Conservation (phyloP, 2,113 vertebrate genomes). For the Myotis davidii region DNA sequence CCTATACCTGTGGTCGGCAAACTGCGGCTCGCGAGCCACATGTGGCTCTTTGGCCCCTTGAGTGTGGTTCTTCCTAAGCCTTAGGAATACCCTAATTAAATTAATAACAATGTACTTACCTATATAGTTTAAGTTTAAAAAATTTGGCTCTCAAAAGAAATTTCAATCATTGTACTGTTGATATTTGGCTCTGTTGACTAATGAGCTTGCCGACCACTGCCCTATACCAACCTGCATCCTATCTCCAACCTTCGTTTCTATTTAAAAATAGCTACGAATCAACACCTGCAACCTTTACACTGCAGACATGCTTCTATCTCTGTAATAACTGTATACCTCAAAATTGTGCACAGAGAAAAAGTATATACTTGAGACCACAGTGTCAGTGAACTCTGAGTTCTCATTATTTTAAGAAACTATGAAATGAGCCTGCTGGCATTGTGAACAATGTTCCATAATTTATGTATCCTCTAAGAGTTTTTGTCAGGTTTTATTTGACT, state of each 20-base stretch:
- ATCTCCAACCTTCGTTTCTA: background rate
- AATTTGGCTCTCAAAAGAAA: no score
- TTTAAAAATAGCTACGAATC: background rate
- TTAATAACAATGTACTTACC: no score
- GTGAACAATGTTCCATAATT: background rate
- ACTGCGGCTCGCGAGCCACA: no score
- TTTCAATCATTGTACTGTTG: no score
- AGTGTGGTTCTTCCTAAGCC: no score
- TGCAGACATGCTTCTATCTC: background rate
- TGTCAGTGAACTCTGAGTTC: background rate
- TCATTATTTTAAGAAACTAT: conserved; percentile 36
- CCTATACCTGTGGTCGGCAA: background rate
- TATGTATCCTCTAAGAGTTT: conserved; percentile 4
- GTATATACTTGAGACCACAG: background rate
- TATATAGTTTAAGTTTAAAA: no score
- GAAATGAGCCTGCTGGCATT: background rate
- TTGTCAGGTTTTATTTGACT: conserved; percentile 11
- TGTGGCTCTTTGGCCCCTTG: no score
- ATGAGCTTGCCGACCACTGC: no score
- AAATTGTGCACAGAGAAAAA: background rate
- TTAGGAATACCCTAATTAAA: no score
- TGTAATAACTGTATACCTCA: background rate
- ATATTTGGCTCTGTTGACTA: no score
- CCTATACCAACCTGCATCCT: background rate
- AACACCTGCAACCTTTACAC: background rate